These are phyloP conservation scores for Cuculus canorus DNA, from an alignment of 2,797 vertebrate species.

Conservation along the genomic window DNA sequence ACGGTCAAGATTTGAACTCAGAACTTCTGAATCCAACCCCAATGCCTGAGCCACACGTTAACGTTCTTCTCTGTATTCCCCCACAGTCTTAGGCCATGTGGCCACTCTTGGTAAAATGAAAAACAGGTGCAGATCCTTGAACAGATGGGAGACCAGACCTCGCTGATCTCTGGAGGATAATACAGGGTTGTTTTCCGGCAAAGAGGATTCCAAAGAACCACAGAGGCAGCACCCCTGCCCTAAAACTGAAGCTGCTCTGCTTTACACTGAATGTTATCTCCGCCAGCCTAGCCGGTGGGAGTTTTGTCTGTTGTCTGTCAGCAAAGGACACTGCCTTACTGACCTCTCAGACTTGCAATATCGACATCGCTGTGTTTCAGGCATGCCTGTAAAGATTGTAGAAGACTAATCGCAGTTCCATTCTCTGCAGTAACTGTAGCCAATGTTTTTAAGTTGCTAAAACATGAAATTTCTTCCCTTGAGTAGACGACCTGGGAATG, in stretches of 20 bases:
- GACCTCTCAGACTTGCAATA: constrained; percentile 4
- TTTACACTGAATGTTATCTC: constrained; percentile 19
- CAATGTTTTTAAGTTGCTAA: constrained; percentile 24
- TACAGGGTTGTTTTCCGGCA: constrained; percentile 33
- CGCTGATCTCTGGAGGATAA: constrained; percentile 52
- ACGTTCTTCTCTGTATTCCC: neutral
- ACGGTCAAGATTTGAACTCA: neutral
- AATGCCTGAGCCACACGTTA: neutral
- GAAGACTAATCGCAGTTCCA: constrained; percentile 33
- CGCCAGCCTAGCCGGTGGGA: constrained; percentile 7
- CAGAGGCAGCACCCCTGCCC: constrained; percentile 35
- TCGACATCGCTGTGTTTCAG: constrained; percentile 37
- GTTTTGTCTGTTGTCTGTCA: constrained; percentile 39
- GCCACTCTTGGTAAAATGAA: constrained; percentile 48
- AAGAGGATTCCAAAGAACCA: constrained; percentile 56
- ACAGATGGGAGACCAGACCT: constrained; percentile 62
- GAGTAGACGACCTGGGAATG: constrained; percentile 42
- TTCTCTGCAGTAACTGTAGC: constrained; percentile 35
- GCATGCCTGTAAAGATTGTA: neutral
- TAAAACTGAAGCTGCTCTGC: constrained; percentile 42
- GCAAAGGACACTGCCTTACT: constrained; percentile 1
- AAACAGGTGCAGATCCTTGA: constrained; percentile 60
- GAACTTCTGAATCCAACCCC: neutral
- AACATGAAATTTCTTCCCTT: constrained; percentile 51
- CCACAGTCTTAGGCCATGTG: neutral